Evolutionary conservation across 2,888 invertebrate genomes (phyloP).

Genomic region (Ischnura elegans): DNA sequence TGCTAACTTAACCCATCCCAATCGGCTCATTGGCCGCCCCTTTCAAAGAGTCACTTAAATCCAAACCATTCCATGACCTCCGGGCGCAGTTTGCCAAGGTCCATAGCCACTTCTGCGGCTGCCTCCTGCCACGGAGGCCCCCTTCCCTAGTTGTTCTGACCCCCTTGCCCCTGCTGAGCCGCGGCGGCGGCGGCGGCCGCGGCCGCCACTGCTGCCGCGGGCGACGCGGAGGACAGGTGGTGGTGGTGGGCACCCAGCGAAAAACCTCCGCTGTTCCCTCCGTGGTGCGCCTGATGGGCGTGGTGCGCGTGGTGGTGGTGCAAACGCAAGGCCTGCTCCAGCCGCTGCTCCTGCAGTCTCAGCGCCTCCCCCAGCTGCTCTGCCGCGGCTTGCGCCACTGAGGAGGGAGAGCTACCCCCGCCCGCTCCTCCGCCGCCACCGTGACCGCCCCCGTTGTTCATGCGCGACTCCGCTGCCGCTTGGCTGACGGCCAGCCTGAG

Average conservation of each 20-base stretch:
- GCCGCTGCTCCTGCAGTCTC: constrained; percentile 86
- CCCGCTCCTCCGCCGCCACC: constrained; percentile 77
- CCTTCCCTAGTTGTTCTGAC: constrained; percentile 67
- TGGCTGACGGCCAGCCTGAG: constrained; percentile 88
- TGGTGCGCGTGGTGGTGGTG: constrained; percentile 77
- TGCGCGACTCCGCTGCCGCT: constrained; percentile 79
- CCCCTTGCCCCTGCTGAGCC: constrained; percentile 61
- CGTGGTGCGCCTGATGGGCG: constrained; percentile 56
- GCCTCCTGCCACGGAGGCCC: constrained; percentile 67
- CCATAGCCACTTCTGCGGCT: constrained; percentile 67
- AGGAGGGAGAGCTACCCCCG: constrained; percentile 74
- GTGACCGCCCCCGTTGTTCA: constrained; percentile 76
- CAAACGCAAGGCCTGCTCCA: constrained; percentile 90
- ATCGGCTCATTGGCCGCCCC: background rate
- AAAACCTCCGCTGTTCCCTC: constrained; percentile 48
- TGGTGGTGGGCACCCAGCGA: constrained; percentile 49
- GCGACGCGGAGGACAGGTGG: constrained; percentile 57
- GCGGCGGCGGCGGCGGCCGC: constrained; percentile 64
- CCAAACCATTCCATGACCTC: constrained; percentile 65
- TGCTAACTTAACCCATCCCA: background rate
- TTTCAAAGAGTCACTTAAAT: constrained; percentile 56
- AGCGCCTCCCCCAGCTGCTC: constrained; percentile 81
- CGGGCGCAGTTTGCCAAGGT: constrained; percentile 64
- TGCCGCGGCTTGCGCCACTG: constrained; percentile 84
- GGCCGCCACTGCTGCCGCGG: constrained; percentile 55